Evolutionary conservation across 2,797 vertebrate genomes (phyloP), one percentile per base, ranked within the genome.

Genomic region (Sus cebifrons): DNA sequence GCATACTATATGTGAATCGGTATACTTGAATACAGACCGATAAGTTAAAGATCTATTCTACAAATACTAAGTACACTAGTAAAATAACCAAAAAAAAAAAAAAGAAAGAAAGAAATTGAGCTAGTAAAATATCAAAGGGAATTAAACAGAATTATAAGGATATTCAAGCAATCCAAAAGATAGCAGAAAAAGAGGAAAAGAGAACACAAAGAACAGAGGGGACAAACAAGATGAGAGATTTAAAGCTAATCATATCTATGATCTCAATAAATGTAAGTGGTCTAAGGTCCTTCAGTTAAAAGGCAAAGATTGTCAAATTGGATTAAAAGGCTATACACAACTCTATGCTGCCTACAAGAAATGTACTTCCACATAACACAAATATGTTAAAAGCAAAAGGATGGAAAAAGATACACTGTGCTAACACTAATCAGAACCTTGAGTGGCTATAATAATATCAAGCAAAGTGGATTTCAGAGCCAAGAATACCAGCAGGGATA

Each of bases 371-470:
- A 78, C n/a, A 78, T 27, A 56, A 60, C 20, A 79, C 21, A 85
- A 65, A 44, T 49, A 90, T 8, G 15, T 70, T 67, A 70, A 81
- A 88, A 93, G 36, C 32, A 67, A 93, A 95, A 86, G 65, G 73
- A 79, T 52, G 27, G 78, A 27, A 67, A 77, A 91, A 93, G n/a
- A 54, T 71, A 36, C 2, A 56, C 21, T 49, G 11, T 32, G n/a
- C 8, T 74, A 62, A 87, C 32, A 74, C 27, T 12, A 81, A 49
- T 40, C 32, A 71, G 70, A 90, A 36, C 29, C 16, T 40, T 7
- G 17, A 52, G 25, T 75, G 25, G 29, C 20, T 87, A 20, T 23
- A 36, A 44, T 71, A 62, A 18, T 52, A 75, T 54, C 40, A 87
- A 13, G 77, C 32, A 64, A 92, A 56, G 27, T 58, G 32, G n/a